A percentile compares a stretch with the other conserved stretches of the same genome.
phyloP scores from a whole-genome alignment of 2,113 vertebrate species.

The Gopherus flavomarginatus region DNA sequence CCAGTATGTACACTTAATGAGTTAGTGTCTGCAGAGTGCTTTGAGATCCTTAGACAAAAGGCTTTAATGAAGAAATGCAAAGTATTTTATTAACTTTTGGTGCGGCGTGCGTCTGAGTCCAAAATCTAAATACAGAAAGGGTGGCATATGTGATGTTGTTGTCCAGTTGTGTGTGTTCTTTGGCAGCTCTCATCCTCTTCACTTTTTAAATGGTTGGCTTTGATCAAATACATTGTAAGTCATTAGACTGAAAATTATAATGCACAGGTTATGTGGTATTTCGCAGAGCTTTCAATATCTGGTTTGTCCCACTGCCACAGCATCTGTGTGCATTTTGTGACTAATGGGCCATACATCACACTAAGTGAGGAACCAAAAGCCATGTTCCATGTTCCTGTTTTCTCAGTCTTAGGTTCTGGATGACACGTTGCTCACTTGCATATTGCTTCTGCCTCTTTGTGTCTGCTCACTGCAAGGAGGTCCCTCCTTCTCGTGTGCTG shows the following conservation, averaged over 20 bases:
- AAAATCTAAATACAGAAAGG: not conserved
- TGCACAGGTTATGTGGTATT: not conserved
- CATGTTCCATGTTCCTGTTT: not conserved
- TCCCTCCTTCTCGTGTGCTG: not conserved
- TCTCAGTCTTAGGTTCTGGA: not conserved
- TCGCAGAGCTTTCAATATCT: not conserved
- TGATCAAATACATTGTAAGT: not conserved
- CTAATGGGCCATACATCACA: not conserved
- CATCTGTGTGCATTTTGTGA: not conserved
- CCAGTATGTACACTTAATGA: not conserved
- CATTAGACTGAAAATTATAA: not conserved
- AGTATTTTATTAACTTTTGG: not conserved
- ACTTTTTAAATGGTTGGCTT: not conserved
- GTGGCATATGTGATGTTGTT: not conserved
- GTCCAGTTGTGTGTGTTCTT: not conserved
- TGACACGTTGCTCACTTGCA: fast-evolving
- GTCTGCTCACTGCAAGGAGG: fast-evolving
- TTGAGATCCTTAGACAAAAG: not conserved
- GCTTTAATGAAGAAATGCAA: not conserved
- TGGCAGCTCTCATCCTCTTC: not conserved
- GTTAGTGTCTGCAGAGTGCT: not conserved
- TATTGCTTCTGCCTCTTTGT: not conserved
- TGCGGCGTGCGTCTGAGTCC: not conserved
- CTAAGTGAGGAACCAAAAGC: not conserved
- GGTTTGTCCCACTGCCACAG: not conserved